Percentiles rank a stretch among this genome's conserved stretches.
Evolutionary conservation across 2,113 vertebrate species (phyloP).

Genomic region (Laticauda laticaudata): DNA sequence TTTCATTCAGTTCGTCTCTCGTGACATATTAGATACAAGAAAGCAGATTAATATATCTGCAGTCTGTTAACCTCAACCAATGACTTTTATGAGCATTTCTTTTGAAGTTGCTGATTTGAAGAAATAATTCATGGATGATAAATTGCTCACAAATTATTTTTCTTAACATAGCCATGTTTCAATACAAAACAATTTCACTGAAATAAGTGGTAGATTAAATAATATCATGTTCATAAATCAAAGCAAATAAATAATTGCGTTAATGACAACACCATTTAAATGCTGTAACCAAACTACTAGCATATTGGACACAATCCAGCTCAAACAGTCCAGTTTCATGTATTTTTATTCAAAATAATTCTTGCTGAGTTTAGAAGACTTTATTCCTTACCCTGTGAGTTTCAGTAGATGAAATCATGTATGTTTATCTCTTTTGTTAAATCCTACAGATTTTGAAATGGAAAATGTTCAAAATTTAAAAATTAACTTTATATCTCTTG

Average conservation of each 20-base stretch:
- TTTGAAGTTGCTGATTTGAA: not conserved
- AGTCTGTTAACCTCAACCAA: not conserved
- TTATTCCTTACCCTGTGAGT: not conserved
- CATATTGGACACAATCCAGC: not conserved
- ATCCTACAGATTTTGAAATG: not conserved
- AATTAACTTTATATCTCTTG: not conserved
- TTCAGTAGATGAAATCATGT: not conserved
- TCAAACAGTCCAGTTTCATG: not conserved
- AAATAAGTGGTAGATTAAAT: not conserved
- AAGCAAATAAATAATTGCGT: not conserved
- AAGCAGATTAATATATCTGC: not conserved
- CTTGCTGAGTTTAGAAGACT: not conserved
- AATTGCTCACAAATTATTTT: not conserved
- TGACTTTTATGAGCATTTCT: not conserved
- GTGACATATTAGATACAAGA: not conserved
- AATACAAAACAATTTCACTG: not conserved
- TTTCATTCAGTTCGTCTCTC: slow-evolving; percentile 14
- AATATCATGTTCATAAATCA: not conserved
- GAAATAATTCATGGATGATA: not conserved
- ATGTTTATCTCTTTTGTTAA: not conserved
- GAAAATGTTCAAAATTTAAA: not conserved
- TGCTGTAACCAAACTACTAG: not conserved
- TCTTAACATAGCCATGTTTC: not conserved
- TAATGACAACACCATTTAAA: not conserved
- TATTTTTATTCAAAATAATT: not conserved